These are phyloP conservation scores for Pteronotus mesoamericanus DNA, from an alignment of 2,797 vertebrate genomes.

Conservation along the genomic window DNA sequence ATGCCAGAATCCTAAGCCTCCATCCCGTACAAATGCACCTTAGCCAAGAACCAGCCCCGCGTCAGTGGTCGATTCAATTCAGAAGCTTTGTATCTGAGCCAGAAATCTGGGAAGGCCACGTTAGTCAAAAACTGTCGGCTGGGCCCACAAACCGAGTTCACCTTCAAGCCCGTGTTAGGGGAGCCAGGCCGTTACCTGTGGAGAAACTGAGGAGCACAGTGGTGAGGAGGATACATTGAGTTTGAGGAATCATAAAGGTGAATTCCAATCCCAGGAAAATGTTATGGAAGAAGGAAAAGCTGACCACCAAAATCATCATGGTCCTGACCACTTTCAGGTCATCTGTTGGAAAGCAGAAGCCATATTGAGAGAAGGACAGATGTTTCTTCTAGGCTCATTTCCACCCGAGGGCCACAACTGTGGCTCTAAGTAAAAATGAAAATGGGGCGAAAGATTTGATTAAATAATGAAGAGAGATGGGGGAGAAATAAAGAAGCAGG, in stretches of 20 bases:
- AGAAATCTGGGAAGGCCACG: neutral
- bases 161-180: neutral
- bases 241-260: slow-evolving; percentile 46
- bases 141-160: neutral
- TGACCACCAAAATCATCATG: neutral
- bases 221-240: neutral
- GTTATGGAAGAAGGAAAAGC: slow-evolving; percentile 30
- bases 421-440: neutral
- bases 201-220: slow-evolving; percentile 8
- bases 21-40: neutral
- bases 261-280: slow-evolving; percentile 52
- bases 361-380: neutral
- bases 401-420: neutral
- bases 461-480: neutral
- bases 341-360: slow-evolving; percentile 49
- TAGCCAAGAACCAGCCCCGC: neutral
- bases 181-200: slow-evolving; percentile 46
- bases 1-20: neutral
- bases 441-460: neutral
- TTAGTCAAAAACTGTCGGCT: neutral
- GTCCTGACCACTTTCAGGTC: neutral
- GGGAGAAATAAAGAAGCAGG: neutral
- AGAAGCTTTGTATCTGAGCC: neutral
- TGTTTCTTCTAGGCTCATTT: neutral
- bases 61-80: neutral